phyloP scores from a whole-genome alignment of 2,888 invertebrate species.

The Nemapogon koenigi region DNA sequence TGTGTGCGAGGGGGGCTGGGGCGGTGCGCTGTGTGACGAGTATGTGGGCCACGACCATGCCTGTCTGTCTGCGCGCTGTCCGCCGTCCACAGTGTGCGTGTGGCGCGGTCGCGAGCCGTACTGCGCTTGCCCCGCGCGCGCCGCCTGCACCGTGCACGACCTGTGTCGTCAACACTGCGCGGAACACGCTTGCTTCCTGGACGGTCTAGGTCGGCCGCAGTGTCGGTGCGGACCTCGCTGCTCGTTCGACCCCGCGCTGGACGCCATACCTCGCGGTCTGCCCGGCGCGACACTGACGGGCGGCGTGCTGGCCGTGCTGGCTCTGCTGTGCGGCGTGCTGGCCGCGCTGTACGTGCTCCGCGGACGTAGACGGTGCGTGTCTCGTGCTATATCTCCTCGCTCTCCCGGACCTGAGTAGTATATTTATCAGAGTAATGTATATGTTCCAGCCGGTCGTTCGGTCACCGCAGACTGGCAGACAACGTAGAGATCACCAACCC shows the following conservation, averaged over 20 bases:
- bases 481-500: conserved; percentile 88
- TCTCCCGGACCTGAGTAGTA: not conserved
- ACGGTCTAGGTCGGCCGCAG: conserved; percentile 20
- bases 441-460: conserved; percentile 68
- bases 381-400: not conserved
- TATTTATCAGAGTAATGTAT: not conserved
- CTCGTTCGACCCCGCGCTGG: conserved; percentile 19
- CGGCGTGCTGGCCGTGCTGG: conserved; percentile 29
- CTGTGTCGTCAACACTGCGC: not conserved
- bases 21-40: conserved; percentile 76
- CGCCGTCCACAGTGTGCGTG: conserved; percentile 44
- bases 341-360: conserved; percentile 30
- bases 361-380: conserved; percentile 43
- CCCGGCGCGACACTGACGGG: conserved; percentile 25
- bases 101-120: conserved; percentile 32
- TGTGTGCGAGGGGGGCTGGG: conserved; percentile 78
- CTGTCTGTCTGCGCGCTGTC: conserved; percentile 60
- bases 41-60: conserved; percentile 69
- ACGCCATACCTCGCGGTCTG: conserved; percentile 12
- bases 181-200: not conserved
- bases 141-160: conserved; percentile 26
- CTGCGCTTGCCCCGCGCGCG: conserved; percentile 43
- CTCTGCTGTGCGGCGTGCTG: conserved; percentile 11
- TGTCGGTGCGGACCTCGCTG: conserved; percentile 15
- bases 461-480: conserved; percentile 81